Evolutionary conservation across 23 tunicate species (phyloP), one percentile per base, ranked within the genome.

Genomic region (Clavelina lepadiformis): DNA sequence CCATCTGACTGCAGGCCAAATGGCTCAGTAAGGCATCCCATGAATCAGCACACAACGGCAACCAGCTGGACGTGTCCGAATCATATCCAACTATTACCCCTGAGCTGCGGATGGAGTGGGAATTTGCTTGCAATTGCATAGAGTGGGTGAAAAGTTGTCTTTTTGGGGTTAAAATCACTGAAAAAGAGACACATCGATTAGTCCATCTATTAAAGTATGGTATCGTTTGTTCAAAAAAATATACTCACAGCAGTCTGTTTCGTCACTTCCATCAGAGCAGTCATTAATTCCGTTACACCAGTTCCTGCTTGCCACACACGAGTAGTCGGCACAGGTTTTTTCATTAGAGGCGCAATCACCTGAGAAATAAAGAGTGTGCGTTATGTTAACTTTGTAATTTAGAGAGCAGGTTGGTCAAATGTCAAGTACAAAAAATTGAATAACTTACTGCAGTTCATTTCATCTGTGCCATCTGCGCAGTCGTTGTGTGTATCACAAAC

Each of bases 241-340:
- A 11, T 5, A 34, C 95, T 65, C 67, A 86, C 95, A n/a, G 70
- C 95, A 86, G 22, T 71, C 23, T 3, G 65, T 45, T 72, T 86
- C 95, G 63, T 86, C 95, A 59, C 85, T 86, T 47, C 95, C 95
- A 52, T 86, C 95, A 5, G 65, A 46, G 54, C 95, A 86, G 59
- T 86, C 85, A 35, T 56, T 63, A 35, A 47, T 33, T 35, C 95
- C 95, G 73, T 86, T 75, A 36, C 95, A 86, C 95, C 95, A 86
- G 18, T n/a, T 44, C 20, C 25, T 38, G 44, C 6, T 35, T 3
- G 69, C 22, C 5, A 86, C 53, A 60, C 95, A 86, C 0, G 76
- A 25, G 67, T 77, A 78, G 50, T 86, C 81, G 0, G 1, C 13
- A 38, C 95, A 86, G 7, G 63, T 24, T 32, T 61, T 64, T 67